Conservation (phyloP, 2,113 vertebrate genomes). For the Regulus satrapa region DNA sequence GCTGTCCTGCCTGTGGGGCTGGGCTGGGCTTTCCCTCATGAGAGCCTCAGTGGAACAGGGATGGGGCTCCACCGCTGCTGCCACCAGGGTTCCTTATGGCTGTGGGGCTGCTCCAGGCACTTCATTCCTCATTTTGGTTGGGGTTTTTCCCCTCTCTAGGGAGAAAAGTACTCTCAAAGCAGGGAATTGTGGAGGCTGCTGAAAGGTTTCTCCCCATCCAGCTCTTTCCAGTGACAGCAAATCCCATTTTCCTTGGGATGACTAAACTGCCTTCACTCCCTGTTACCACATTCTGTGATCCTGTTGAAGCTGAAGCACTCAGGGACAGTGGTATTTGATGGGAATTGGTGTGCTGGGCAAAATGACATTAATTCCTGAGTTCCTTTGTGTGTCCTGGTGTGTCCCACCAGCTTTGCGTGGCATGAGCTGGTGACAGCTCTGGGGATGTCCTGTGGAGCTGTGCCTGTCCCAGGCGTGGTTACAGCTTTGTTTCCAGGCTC, state of each 20-base stretch:
- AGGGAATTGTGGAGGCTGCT: background rate
- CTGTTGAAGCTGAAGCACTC: background rate
- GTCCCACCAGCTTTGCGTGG: background rate
- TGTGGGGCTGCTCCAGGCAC: background rate
- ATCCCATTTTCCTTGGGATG: background rate
- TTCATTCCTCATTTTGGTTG: background rate
- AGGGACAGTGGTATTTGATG: accelerated
- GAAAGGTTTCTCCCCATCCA: background rate
- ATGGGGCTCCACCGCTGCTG: background rate
- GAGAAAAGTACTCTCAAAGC: background rate
- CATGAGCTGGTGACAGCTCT: background rate
- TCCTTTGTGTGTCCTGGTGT: background rate
- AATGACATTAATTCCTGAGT: background rate
- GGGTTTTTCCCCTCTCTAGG: background rate
- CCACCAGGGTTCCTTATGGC: accelerated
- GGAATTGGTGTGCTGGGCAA: background rate
- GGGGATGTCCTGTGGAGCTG: background rate
- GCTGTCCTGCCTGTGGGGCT: background rate
- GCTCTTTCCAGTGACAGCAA: background rate
- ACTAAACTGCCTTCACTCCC: background rate
- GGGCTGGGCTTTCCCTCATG: background rate
- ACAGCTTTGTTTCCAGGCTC: background rate
- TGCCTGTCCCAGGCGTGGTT: accelerated
- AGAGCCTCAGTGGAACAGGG: background rate
- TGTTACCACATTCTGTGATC: background rate